Evolutionary conservation across 2,113 vertebrate species (phyloP).

Genomic region (Lophochroa leadbeateri): DNA sequence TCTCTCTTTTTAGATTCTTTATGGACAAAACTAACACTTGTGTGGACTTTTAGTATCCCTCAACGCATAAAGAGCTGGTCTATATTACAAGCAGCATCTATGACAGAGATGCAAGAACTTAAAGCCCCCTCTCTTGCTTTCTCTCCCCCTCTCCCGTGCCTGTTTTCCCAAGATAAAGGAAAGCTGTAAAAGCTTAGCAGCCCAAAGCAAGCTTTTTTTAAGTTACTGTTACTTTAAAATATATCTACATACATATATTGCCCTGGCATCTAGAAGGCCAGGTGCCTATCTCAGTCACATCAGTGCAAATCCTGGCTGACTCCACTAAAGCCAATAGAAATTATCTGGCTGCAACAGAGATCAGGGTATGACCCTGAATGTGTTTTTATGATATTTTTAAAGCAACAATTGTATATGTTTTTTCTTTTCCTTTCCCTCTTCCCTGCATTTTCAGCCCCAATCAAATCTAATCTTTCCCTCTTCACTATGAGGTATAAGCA

Average conservation of each 20-base stretch:
- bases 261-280: background rate
- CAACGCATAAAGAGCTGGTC: background rate
- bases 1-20: constrained; percentile 57
- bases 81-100: background rate
- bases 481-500: background rate
- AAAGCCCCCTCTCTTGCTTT: background rate
- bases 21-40: constrained; percentile 31
- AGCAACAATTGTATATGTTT: background rate
- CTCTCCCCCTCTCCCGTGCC: background rate
- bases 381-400: background rate
- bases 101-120: background rate
- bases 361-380: background rate
- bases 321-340: background rate
- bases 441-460: background rate
- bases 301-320: background rate
- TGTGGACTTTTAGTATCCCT: constrained; percentile 40
- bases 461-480: background rate
- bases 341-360: background rate
- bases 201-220: constrained; percentile 9
- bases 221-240: constrained; percentile 48
- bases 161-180: background rate
- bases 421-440: background rate
- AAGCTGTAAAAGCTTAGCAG: background rate
- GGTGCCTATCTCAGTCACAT: background rate
- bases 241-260: background rate